Evolutionary conservation across 2,113 vertebrate species (phyloP).

Genomic region (Lepus americanus): DNA sequence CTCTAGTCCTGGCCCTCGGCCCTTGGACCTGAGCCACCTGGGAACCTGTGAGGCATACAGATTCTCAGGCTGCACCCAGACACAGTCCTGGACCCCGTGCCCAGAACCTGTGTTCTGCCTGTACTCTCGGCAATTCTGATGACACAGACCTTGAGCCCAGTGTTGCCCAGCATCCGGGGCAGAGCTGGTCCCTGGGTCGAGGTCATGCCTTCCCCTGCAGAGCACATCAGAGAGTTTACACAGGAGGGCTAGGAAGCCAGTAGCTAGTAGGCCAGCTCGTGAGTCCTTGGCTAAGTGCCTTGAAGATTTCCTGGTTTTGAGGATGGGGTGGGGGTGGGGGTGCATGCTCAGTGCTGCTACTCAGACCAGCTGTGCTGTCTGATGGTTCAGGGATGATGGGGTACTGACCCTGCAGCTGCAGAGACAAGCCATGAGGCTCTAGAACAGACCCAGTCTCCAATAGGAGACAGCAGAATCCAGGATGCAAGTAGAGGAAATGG

Average conservation of each 20-base stretch:
- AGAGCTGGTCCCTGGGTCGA: neutral
- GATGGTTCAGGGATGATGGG: too few species aligned
- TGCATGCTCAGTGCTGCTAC: neutral
- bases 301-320: neutral
- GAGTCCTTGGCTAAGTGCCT: neutral
- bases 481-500: neutral
- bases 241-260: neutral
- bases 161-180: rapidly evolving
- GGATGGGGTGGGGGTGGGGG: neutral
- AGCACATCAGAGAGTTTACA: neutral
- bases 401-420: neutral
- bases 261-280: neutral
- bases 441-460: neutral
- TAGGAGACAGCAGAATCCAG: neutral
- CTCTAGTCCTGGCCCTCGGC: neutral
- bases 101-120: neutral
- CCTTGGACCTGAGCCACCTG: neutral
- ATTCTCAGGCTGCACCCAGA: neutral
- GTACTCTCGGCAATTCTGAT: neutral
- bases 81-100: too few species aligned
- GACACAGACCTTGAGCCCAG: neutral
- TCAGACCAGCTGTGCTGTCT: too few species aligned
- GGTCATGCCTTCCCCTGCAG: neutral
- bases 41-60: neutral
- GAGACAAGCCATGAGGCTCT: neutral